Conservation (phyloP, 1,140 invertebrate species). For the Drosophila nannoptera region DNA sequence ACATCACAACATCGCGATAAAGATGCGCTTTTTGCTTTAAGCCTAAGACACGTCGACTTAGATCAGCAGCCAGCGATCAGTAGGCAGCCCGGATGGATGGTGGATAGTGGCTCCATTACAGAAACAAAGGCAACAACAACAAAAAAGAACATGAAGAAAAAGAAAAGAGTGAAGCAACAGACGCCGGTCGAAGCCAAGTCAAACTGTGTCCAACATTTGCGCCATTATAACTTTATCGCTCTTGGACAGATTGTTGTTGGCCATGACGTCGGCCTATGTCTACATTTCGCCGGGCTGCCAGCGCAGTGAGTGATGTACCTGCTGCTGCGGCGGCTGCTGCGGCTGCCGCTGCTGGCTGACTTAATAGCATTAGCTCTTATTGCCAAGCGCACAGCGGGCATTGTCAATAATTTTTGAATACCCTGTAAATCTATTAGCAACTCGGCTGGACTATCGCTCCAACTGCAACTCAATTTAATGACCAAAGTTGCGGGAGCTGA, state of each 20-base stretch:
- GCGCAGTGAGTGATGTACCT: conserved; percentile 72
- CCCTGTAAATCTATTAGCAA: conserved; percentile 7
- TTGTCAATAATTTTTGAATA: conserved; percentile 14
- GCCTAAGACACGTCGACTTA: conserved; percentile 63
- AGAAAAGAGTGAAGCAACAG: not conserved
- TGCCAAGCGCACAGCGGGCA: conserved; percentile 32
- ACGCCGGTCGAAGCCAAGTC: conserved; percentile 3
- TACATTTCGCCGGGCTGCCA: conserved; percentile 17
- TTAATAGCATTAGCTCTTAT: conserved; percentile 61
- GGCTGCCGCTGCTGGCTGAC: conserved; percentile 51
- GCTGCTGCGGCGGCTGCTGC: conserved; percentile 35
- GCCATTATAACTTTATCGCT: conserved; percentile 78
- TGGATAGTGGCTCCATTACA: conserved; percentile 57
- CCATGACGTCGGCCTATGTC: conserved; percentile 47
- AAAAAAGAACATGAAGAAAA: conserved; percentile 14
- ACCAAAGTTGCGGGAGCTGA: not conserved
- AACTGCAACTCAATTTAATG: no score
- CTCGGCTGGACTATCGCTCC: no score
- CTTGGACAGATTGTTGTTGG: conserved; percentile 76
- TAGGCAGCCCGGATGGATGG: not conserved
- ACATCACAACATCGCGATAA: conserved; percentile 60
- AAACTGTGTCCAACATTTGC: conserved; percentile 71
- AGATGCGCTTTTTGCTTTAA: conserved; percentile 54
- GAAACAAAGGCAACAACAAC: no score
- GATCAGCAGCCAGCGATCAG: conserved; percentile 41